A percentile compares a stretch with the other conserved stretches of the same genome.
phyloP scores from a whole-genome alignment of 1,140 invertebrate species.

The Ridgeia piscesae region DNA sequence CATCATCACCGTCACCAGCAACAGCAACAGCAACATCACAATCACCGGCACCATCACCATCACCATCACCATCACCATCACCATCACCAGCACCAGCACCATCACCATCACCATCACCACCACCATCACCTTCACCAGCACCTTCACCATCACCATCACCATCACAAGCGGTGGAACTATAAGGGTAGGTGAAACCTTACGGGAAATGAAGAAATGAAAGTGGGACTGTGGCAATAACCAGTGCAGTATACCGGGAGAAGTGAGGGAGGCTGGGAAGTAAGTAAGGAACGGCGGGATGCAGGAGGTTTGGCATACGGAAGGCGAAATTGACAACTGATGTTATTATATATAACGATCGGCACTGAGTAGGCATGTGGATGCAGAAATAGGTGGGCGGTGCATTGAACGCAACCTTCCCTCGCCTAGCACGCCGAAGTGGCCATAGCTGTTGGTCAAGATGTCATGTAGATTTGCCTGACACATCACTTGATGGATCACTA shows the following conservation, averaged over 20 bases:
- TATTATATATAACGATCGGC: background rate
- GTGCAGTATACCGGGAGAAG: background rate
- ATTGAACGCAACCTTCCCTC: background rate
- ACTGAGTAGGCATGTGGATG: background rate
- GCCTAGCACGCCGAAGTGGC: background rate
- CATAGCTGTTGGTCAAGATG: background rate
- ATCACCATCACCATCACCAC: too few species aligned
- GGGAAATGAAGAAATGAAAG: background rate
- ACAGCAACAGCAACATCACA: too few species aligned
- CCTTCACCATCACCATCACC: too few species aligned
- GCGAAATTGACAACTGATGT: background rate
- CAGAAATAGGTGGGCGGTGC: background rate
- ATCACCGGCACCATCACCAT: too few species aligned
- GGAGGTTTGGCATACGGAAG: too few species aligned
- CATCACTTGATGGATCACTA: background rate
- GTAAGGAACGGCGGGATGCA: background rate
- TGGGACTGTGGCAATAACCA: background rate
- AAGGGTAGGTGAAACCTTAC: background rate
- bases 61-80: too few species aligned
- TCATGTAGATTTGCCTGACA: too few species aligned
- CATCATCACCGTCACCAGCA: too few species aligned
- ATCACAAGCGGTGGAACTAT: background rate
- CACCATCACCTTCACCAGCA: too few species aligned
- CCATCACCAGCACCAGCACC: too few species aligned
- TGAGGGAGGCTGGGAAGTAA: background rate